Evolutionary conservation across 2,113 vertebrate genomes (phyloP).

Genomic region (Cyphomyrus discorhynchus): DNA sequence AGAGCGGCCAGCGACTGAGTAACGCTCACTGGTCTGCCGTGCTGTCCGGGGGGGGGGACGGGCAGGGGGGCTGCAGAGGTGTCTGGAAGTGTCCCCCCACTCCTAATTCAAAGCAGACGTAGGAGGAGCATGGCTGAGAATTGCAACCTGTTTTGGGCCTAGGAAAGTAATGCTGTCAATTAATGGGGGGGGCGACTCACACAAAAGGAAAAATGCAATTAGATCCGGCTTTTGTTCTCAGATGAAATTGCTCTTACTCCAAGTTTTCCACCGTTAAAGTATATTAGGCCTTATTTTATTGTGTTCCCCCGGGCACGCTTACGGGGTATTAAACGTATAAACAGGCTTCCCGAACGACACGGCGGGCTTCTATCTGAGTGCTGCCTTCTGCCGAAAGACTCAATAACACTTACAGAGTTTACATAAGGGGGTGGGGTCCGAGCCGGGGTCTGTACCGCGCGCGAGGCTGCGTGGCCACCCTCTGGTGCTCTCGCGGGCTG

Average conservation of each 20-base stretch:
- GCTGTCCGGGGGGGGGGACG: conserved; percentile 4
- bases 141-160: conserved; percentile 30
- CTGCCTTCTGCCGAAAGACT: conserved; percentile 19
- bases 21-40: conserved; percentile 14
- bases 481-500: not conserved
- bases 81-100: conserved; percentile 31
- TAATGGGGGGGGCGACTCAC: conserved; percentile 21
- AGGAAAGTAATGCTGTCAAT: conserved; percentile 23
- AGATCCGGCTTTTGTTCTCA: conserved; percentile 35
- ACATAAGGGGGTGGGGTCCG: not conserved
- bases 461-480: not conserved
- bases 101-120: conserved; percentile 37
- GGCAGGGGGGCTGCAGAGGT: conserved; percentile 18
- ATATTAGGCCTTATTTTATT: conserved; percentile 28
- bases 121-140: not conserved
- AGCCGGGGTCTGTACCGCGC: not conserved
- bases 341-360: conserved; percentile 29
- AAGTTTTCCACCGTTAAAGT: conserved; percentile 43
- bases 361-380: not conserved
- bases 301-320: conserved; percentile 37
- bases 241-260: conserved; percentile 32
- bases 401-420: not conserved
- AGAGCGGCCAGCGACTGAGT: conserved; percentile 5
- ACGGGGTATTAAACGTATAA: conserved; percentile 36
- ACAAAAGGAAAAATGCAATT: conserved; percentile 24